Evolutionary conservation across 2,888 invertebrate species (phyloP).

Genomic region (Dichetophora obliterata): DNA sequence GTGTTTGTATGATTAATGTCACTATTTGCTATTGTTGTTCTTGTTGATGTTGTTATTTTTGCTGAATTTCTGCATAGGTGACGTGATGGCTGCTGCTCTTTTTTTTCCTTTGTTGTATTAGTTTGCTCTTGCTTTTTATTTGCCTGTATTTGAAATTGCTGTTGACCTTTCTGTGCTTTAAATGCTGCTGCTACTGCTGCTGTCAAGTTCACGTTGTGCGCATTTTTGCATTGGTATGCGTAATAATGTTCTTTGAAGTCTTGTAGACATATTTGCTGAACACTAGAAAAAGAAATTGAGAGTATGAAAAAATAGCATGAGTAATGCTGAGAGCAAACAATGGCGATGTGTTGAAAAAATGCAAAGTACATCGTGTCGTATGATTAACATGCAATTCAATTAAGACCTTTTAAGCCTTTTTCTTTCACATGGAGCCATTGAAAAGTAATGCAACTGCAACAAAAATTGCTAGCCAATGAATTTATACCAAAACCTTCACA

Average conservation of each 20-base stretch:
- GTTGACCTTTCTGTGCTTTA: background rate
- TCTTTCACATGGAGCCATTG: too few species aligned
- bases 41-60: background rate
- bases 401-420: too few species aligned
- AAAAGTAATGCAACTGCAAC: too few species aligned
- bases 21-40: too few species aligned
- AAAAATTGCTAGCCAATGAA: too few species aligned
- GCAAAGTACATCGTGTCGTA: background rate
- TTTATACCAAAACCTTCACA: too few species aligned
- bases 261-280: background rate
- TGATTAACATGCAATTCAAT: background rate
- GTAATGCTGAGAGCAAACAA: background rate
- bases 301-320: background rate
- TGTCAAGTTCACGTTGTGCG: background rate
- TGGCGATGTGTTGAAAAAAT: background rate
- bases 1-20: background rate
- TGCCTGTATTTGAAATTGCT: background rate
- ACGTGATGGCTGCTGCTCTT: background rate
- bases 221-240: background rate
- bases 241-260: background rate
- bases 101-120: background rate
- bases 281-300: background rate
- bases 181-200: background rate
- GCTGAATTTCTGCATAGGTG: background rate
- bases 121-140: background rate